Base-by-base conservation (phyloP, 2,888 invertebrate species). In the Metacarcinus magister region DNA sequence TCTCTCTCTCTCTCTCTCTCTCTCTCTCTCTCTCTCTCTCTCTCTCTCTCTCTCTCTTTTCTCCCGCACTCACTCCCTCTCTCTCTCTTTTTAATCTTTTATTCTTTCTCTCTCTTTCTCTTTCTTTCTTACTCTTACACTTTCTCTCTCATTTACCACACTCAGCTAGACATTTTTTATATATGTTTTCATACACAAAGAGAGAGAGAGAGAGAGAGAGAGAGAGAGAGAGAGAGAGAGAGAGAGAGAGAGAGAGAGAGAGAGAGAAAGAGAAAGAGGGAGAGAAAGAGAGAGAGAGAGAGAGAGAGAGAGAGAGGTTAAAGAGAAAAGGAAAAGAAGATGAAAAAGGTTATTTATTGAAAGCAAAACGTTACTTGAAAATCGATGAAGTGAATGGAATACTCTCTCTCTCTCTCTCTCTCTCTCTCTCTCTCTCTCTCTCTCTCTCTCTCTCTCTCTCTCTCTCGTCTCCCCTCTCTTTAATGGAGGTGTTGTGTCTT, bases 401-500 rank as follows among this genome's bases (percentile, higher is more conserved):
- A 23, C 67, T 67, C 67, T 67, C 67, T 67, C 67, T 67, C 67
- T 67, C 67, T 67, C 67, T 67, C 67, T 67, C 67, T 67, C 67
- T 67, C 67, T 67, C 67, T 67, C 54, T 67, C 67, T 67, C 92
- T n/a, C 46, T 46, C 43, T 92, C 92, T 92, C 46, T 46, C 43
- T 92, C 92, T 44, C 46, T 46, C 43, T 46, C n/a, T 46, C 46
- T 46, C 60, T 32, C 60, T 54, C 60, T 93, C 93, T 54, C 93
- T 54, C 93, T 93, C 93, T 93, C 19, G 23, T 8, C 32, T 54
- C 54, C 93, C 23, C 54, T 93, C 93, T 54, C 93, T 60, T n/a
- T 93, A 39, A 43, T 91, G 44, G 48, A 46, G 91, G 91, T 91
- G 44, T 91, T 48, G 48, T 46, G 91, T 91, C 48, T 91, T 46